Evolutionary conservation across 2,888 invertebrate genomes (phyloP).

Genomic region (Erebia palarica): DNA sequence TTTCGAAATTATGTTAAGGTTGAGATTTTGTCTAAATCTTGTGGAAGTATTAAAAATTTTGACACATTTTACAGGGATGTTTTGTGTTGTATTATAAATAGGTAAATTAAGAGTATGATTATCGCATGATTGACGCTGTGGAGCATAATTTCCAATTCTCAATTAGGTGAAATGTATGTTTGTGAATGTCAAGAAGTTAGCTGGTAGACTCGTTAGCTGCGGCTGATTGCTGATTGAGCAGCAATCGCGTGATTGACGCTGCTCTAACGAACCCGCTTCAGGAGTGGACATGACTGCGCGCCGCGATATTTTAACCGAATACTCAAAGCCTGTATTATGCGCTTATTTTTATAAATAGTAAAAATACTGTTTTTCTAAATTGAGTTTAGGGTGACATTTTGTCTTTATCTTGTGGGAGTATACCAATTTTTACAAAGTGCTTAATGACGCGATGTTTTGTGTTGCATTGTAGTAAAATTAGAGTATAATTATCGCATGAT

Average conservation of each 20-base stretch:
- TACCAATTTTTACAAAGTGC: too few species aligned
- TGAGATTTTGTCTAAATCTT: background rate
- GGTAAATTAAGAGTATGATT: conserved; percentile 45
- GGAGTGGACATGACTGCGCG: conserved; percentile 54
- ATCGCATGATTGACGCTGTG: background rate
- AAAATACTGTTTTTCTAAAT: background rate
- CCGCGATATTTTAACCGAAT: conserved; percentile 38
- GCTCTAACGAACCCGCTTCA: conserved; percentile 78
- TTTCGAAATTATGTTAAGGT: background rate
- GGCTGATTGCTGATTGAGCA: conserved; percentile 82
- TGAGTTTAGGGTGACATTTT: background rate
- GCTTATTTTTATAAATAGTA: background rate
- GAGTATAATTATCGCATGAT: background rate
- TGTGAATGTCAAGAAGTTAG: conserved; percentile 29
- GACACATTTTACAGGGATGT: too few species aligned
- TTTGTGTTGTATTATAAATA: background rate
- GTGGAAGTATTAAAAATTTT: too few species aligned
- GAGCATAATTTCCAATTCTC: too few species aligned
- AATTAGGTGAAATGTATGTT: too few species aligned
- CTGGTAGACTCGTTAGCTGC: conserved; percentile 70
- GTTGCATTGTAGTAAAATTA: background rate
- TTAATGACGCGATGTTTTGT: too few species aligned
- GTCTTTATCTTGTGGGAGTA: too few species aligned
- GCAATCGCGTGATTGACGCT: conserved; percentile 82
- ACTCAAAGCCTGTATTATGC: too few species aligned